Evolutionary conservation across 2,888 invertebrate species (phyloP).

Genomic region (Mythimna impura): DNA sequence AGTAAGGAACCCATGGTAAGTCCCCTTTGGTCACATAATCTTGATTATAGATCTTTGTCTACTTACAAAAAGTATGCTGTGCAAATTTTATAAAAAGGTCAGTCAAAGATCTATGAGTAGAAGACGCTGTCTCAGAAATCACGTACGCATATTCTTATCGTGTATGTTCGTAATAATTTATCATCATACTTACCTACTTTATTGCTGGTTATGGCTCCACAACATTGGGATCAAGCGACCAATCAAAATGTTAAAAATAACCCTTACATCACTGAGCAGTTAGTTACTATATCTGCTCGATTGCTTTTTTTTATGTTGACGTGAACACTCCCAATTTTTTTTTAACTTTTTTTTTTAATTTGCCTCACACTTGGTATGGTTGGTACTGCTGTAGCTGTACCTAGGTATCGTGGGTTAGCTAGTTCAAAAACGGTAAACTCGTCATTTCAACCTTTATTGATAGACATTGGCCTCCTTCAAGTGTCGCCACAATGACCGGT

Average conservation of each 20-base stretch:
- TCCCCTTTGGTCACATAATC: neutral
- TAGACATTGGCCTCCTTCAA: no score
- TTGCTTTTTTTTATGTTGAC: conserved; percentile 10
- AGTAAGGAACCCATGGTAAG: no score
- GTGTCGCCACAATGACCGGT: no score
- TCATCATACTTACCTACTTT: conserved; percentile 54
- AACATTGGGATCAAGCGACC: conserved; percentile 46
- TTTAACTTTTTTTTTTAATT: no score
- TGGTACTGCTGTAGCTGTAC: no score
- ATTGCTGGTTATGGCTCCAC: conserved; percentile 45
- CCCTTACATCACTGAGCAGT: conserved; percentile 45
- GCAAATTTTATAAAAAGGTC: conserved; percentile 20
- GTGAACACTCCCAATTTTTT: neutral
- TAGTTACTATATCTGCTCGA: conserved; percentile 1
- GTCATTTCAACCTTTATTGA: no score
- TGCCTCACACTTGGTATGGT: no score
- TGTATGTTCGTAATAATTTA: conserved; percentile 70
- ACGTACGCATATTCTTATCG: conserved; percentile 85
- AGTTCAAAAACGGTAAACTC: no score
- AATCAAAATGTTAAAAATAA: conserved; percentile 56
- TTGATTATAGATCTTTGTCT: neutral
- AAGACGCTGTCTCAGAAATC: conserved; percentile 74
- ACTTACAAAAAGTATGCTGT: conserved; percentile 18
- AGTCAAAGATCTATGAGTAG: conserved; percentile 24
- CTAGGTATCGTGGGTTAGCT: no score